Conservation (phyloP, 1,140 invertebrate genomes). For the Hyposmocoma kahamanoa region DNA sequence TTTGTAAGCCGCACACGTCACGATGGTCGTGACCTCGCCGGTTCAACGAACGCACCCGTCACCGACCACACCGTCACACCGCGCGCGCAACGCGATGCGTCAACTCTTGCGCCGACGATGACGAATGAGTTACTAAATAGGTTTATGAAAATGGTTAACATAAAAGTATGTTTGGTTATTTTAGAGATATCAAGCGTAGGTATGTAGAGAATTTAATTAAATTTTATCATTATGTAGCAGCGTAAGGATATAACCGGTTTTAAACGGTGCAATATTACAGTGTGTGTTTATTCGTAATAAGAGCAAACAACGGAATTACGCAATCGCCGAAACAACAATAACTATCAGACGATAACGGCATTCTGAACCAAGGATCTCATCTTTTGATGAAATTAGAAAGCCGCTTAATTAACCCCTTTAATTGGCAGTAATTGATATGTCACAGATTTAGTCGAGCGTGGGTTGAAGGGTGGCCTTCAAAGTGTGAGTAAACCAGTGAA, state of each 20-base stretch:
- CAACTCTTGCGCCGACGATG: slow-evolving; percentile 23
- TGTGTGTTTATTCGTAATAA: slow-evolving; percentile 7
- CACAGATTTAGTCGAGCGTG: neutral
- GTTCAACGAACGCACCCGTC: slow-evolving; percentile 47
- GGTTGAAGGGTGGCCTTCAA: too few species aligned
- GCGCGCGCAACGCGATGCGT: slow-evolving; percentile 29
- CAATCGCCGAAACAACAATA: slow-evolving; percentile 23
- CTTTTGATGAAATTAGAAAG: slow-evolving; percentile 18
- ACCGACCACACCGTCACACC: slow-evolving; percentile 33
- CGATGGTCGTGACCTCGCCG: slow-evolving; percentile 51
- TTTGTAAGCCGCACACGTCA: slow-evolving; percentile 34
- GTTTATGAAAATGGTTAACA: too few species aligned
- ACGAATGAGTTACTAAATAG: too few species aligned
- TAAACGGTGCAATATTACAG: too few species aligned
- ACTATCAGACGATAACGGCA: slow-evolving; percentile 16
- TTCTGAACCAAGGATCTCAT: slow-evolving; percentile 17
- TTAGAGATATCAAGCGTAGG: too few species aligned
- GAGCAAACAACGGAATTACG: slow-evolving; percentile 31
- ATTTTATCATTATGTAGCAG: too few species aligned
- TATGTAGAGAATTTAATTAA: too few species aligned
- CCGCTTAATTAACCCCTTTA: slow-evolving; percentile 1
- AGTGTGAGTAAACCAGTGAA: too few species aligned
- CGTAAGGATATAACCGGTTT: too few species aligned
- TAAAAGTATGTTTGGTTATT: too few species aligned
- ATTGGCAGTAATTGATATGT: neutral